phyloP scores from a whole-genome alignment of 2,797 vertebrate genomes.

The Cyclopterus lumpus region DNA sequence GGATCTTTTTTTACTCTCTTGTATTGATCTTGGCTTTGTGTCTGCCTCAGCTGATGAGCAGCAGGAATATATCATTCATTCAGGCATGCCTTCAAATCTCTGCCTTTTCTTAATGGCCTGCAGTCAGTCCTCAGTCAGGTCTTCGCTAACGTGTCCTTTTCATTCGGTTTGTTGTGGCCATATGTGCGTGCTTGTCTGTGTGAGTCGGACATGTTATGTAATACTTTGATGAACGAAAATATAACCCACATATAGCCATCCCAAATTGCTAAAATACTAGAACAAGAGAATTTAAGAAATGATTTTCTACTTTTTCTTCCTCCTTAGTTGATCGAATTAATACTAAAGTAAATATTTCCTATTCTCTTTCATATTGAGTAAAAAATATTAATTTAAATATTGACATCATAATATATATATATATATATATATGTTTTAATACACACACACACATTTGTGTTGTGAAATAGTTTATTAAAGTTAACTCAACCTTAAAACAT shows the following conservation, averaged over 20 bases:
- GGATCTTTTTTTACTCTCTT: slow-evolving; percentile 31
- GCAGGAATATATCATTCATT: slow-evolving; percentile 65
- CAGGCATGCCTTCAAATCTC: slow-evolving; percentile 45
- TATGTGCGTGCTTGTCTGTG: slow-evolving; percentile 2
- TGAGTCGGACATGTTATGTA: background rate
- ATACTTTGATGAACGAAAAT: slow-evolving; percentile 12
- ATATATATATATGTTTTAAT: no score
- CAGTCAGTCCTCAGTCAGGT: slow-evolving; percentile 34
- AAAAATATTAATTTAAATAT: background rate
- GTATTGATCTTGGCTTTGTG: slow-evolving; percentile 71
- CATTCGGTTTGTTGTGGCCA: slow-evolving; percentile 18
- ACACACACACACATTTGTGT: no score
- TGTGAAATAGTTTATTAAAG: no score
- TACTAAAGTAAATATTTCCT: no score
- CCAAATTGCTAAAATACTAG: background rate
- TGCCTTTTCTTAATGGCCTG: slow-evolving; percentile 44
- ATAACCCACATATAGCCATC: background rate
- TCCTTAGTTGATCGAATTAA: background rate
- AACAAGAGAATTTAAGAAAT: background rate
- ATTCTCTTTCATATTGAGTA: background rate
- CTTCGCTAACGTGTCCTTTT: slow-evolving; percentile 51
- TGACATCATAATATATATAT: no score
- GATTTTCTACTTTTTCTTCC: background rate
- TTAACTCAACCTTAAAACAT: no score
- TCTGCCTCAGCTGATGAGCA: slow-evolving; percentile 59